Evolutionary conservation across 92 coral and sea anemone genomes (phyloP).

Genomic region (Siderastrea radians): DNA sequence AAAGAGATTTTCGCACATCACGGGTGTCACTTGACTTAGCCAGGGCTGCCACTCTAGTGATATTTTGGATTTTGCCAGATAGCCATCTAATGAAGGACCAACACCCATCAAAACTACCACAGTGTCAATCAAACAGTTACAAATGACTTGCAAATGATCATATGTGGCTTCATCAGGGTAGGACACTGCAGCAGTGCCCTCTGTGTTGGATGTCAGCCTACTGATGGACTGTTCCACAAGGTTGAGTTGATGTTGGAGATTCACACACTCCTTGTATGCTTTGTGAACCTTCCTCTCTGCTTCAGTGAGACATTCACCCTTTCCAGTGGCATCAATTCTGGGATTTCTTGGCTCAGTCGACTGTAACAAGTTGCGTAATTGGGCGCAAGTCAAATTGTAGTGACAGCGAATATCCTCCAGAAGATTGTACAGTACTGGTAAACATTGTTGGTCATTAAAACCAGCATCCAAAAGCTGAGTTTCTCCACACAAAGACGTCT

Average conservation of each 20-base stretch:
- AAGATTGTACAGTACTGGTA: conserved; percentile 70
- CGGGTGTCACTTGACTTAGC: conserved; percentile 70
- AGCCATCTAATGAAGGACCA: conserved; percentile 70
- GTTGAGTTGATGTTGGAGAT: conserved; percentile 91
- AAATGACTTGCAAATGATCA: conserved; percentile 89
- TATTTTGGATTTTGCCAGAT: conserved; percentile 66
- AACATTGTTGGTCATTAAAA: conserved; percentile 60
- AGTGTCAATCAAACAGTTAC: conserved; percentile 90
- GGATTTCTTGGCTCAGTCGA: conserved; percentile 54
- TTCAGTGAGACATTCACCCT: conserved; percentile 30
- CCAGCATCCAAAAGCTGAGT: conserved; percentile 33
- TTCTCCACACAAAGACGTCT: conserved; percentile 45
- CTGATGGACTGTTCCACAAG: conserved; percentile 84
- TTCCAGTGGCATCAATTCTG: conserved; percentile 25
- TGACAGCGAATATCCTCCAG: conserved; percentile 95
- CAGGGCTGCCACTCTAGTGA: conserved; percentile 66
- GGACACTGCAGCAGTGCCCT: background rate
- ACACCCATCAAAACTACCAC: conserved; percentile 84
- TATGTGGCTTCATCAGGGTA: conserved; percentile 73
- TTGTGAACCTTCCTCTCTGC: conserved; percentile 79
- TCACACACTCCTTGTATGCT: conserved; percentile 85
- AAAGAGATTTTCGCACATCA: conserved; percentile 86
- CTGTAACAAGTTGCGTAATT: conserved; percentile 75
- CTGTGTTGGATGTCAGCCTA: conserved; percentile 50
- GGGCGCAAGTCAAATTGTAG: conserved; percentile 90